Evolutionary conservation across 2,113 vertebrate species (phyloP).

Genomic region (Serinus canaria): DNA sequence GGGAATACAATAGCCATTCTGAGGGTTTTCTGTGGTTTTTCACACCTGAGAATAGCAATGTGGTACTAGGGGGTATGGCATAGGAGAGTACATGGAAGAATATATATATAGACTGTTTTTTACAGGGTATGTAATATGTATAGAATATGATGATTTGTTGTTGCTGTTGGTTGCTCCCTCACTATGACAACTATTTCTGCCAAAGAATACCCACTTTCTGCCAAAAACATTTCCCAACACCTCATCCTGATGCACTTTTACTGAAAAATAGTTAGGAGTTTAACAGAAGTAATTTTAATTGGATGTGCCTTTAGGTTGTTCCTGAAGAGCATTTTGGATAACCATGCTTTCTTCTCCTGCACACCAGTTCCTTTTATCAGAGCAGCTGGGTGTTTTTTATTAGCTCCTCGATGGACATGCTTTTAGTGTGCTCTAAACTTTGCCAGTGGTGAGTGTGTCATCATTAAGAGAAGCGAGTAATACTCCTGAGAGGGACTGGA

Average conservation of each 20-base stretch:
- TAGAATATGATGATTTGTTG: background rate
- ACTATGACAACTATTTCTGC: background rate
- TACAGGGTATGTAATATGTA: background rate
- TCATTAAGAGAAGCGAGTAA: background rate
- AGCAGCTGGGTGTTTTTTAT: background rate
- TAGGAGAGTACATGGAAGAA: background rate
- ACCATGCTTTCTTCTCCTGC: background rate
- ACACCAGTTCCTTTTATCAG: background rate
- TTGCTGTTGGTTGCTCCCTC: background rate
- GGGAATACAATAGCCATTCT: background rate
- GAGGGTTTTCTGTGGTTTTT: background rate
- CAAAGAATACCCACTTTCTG: background rate
- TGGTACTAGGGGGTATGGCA: background rate
- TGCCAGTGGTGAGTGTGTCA: background rate
- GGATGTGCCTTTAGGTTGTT: background rate
- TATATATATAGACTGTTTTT: background rate
- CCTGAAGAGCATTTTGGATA: background rate
- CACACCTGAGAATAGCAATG: background rate
- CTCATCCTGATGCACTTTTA: background rate
- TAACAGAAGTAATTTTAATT: background rate
- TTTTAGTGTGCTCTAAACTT: background rate
- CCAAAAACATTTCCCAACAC: background rate
- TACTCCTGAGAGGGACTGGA: background rate
- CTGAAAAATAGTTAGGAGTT: background rate
- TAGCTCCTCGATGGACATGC: background rate